Evolutionary conservation across 2,797 vertebrate species (phyloP).

Genomic region (Meriones psammophilus): DNA sequence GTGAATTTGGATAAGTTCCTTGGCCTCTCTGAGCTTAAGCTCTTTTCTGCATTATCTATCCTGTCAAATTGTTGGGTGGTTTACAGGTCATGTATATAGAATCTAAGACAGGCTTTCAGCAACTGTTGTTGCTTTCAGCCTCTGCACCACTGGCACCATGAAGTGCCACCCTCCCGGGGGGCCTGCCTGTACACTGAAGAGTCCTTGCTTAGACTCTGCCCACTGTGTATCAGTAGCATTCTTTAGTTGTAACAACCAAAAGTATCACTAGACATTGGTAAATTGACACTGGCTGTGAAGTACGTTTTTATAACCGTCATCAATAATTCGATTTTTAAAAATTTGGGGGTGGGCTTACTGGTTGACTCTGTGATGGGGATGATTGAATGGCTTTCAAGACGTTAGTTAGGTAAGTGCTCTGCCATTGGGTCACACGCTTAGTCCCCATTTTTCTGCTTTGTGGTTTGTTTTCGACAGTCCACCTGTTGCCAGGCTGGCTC

Average conservation of each 20-base stretch:
- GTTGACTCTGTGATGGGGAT: neutral
- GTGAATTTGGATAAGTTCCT: neutral
- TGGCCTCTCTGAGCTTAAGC: neutral
- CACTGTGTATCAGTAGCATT: neutral
- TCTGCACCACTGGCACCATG: neutral
- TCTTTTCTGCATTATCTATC: neutral
- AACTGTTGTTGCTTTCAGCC: neutral
- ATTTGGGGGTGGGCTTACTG: neutral
- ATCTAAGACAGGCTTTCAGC: neutral
- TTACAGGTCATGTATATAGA: neutral
- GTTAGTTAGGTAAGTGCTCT: neutral
- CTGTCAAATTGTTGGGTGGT: neutral
- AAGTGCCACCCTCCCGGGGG: neutral
- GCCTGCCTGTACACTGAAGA: rapidly evolving
- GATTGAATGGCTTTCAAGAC: neutral
- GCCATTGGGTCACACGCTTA: too few relatives aligned
- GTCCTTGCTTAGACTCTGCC: neutral
- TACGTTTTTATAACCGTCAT: neutral
- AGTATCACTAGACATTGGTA: neutral
- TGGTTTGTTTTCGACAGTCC: neutral
- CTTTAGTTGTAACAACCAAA: neutral
- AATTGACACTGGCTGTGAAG: neutral
- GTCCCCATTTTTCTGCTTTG: neutral
- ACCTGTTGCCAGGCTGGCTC: neutral
- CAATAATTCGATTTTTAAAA: neutral